Evolutionary conservation across 2,797 vertebrate genomes (phyloP).

Genomic region (Betta splendens): DNA sequence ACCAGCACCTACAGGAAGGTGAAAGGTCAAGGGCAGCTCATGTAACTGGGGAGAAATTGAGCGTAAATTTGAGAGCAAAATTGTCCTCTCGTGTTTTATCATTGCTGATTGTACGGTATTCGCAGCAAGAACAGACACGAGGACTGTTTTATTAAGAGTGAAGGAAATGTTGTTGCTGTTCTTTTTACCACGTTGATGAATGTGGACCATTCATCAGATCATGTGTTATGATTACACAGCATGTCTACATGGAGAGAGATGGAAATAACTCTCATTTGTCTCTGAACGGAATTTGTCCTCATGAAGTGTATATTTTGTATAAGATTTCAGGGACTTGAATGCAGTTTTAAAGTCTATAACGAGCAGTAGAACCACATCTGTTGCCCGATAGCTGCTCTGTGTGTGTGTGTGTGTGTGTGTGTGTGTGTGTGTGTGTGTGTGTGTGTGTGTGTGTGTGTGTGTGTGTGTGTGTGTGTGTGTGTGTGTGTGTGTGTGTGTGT

Average conservation of each 20-base stretch:
- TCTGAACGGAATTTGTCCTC: background rate
- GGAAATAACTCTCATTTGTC: no score
- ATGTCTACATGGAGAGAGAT: no score
- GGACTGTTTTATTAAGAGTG: no score
- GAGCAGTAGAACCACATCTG: conserved; percentile 43
- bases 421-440: conserved; percentile 13
- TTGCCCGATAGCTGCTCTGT: conserved; percentile 16
- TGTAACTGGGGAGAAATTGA: no score
- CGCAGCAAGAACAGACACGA: no score
- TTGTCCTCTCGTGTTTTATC: background rate
- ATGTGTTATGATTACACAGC: no score
- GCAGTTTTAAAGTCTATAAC: conserved; percentile 28
- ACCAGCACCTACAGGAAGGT: background rate
- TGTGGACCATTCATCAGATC: no score
- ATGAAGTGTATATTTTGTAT: conserved; percentile 4
- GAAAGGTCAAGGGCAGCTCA: background rate
- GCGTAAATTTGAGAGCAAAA: no score
- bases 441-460: conserved; percentile 12
- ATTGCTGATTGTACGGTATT: no score
- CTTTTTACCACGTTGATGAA: background rate
- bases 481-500: conserved; percentile 11
- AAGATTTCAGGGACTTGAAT: conserved; percentile 42
- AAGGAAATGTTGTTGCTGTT: no score
- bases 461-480: conserved; percentile 8
- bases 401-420: conserved; percentile 8